Base-by-base conservation (phyloP, 2,888 invertebrate species). In the Linyphia triangularis region DNA sequence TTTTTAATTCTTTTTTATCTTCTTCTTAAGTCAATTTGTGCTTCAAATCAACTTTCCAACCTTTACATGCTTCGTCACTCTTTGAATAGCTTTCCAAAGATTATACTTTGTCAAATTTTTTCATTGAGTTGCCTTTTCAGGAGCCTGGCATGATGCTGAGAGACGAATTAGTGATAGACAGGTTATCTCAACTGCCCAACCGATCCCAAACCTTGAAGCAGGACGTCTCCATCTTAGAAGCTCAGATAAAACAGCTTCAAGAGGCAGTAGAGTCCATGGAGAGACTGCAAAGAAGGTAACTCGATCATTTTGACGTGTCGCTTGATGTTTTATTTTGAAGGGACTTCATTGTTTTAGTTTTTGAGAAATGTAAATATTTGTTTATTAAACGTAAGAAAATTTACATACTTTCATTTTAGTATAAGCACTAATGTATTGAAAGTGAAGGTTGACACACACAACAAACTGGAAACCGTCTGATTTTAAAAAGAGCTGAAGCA, bases 211-310 rank as follows among this genome's bases (percentile, higher is more conserved):
- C 96, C 82, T 95, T 98, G 75, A 94, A 95, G 92, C 96, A 96
- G 92, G 97, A 98, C 92, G 95, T 97, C 13, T 94, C 95, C 90
- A 97, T 96, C 92, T 94, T 97, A 90, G 97, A 98, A 92, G 93
- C 95, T 89, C 97, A 97, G 93, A 97, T 98, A 92, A 96, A 96
- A 92, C 96, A 97, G 92, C 94, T 96, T 81, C 95, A 97, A 94
- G 98, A 98, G 91, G 95, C 96, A 75, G 94, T 98, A 91, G 97
- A 97, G 92, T 95, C 96, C 0, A 94, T 98, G 90, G 94, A 95
- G 90, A 95, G 97, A 91, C 95, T 97, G 92, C 98, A 98, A 92
- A 94, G 95, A 91, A 94, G 95, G 95, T 95, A 92, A 91, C 91
- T 37, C n/a, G 3, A n/a, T n/a, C 51, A n/a, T 9, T 51, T 51